Conservation (phyloP, 2,113 vertebrate species). For the Silurus glanis region DNA sequence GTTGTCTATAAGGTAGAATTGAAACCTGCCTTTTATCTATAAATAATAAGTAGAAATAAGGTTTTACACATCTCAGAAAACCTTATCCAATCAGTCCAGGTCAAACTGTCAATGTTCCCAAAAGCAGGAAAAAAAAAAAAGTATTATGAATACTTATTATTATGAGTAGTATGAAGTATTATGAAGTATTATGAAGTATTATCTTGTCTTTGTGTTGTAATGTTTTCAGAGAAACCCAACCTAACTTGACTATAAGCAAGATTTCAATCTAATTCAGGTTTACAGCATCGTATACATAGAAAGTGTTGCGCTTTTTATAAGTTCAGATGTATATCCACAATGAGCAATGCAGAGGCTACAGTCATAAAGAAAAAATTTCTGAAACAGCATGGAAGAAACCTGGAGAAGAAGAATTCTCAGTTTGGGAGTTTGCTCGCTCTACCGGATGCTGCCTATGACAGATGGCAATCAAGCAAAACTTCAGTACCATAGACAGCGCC, state of each 20-base stretch:
- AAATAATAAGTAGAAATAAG: too few relatives aligned
- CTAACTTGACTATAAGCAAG: neutral
- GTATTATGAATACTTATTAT: too few relatives aligned
- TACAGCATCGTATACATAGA: neutral
- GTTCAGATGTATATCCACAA: neutral
- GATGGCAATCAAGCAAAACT: conserved; percentile 14
- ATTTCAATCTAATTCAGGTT: too few relatives aligned
- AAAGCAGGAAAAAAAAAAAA: too few relatives aligned
- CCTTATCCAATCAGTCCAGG: neutral
- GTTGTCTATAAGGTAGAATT: neutral
- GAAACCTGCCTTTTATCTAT: neutral
- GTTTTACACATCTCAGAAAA: neutral
- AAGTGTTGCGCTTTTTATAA: neutral
- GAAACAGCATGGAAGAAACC: neutral
- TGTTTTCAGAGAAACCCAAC: too few relatives aligned
- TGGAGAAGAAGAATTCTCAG: neutral
- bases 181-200: too few relatives aligned
- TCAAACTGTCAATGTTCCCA: too few relatives aligned
- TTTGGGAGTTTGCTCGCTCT: neutral
- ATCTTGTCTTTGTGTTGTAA: neutral
- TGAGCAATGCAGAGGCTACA: neutral
- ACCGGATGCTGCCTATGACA: neutral
- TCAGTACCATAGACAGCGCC: conserved; percentile 28
- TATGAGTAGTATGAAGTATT: too few relatives aligned
- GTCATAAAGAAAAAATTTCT: neutral